phyloP scores from a whole-genome alignment of 2,113 vertebrate species.

The Saimiri boliviensis region DNA sequence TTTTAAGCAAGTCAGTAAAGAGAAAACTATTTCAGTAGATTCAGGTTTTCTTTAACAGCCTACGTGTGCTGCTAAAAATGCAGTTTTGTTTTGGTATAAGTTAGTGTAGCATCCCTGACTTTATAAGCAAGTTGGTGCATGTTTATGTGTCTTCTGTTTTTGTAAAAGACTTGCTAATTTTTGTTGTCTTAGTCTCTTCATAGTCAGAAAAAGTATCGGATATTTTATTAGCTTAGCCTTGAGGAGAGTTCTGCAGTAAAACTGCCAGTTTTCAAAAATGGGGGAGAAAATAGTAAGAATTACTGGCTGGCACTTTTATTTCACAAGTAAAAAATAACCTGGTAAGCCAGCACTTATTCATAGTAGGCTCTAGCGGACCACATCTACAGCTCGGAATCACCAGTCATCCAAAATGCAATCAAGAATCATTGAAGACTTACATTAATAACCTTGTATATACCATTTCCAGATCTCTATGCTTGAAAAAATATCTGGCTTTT shows the following conservation, averaged over 20 bases:
- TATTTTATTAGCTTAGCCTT: conserved; percentile 70
- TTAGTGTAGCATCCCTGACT: not conserved
- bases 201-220: conserved; percentile 58
- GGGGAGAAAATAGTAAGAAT: conserved; percentile 58
- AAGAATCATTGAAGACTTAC: conserved; percentile 52
- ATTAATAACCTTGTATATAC: not conserved
- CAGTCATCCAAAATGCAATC: conserved; percentile 52
- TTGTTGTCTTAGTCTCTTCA: conserved; percentile 65
- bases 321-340: conserved; percentile 67
- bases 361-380: conserved; percentile 63
- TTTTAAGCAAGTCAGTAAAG: not conserved
- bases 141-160: conserved; percentile 56
- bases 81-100: conserved; percentile 46
- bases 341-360: conserved; percentile 71
- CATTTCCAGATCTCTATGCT: not conserved
- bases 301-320: conserved; percentile 75
- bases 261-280: conserved; percentile 63
- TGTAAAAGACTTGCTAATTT: conserved; percentile 73
- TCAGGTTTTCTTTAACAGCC: not conserved
- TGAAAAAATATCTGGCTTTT: not conserved
- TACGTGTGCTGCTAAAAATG: not conserved
- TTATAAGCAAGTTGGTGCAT: conserved; percentile 57
- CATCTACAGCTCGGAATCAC: conserved; percentile 62
- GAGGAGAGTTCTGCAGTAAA: conserved; percentile 5
- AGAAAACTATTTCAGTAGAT: not conserved